phyloP scores from a whole-genome alignment of 2,888 invertebrate species.

The Pyrrhosoma nymphula region DNA sequence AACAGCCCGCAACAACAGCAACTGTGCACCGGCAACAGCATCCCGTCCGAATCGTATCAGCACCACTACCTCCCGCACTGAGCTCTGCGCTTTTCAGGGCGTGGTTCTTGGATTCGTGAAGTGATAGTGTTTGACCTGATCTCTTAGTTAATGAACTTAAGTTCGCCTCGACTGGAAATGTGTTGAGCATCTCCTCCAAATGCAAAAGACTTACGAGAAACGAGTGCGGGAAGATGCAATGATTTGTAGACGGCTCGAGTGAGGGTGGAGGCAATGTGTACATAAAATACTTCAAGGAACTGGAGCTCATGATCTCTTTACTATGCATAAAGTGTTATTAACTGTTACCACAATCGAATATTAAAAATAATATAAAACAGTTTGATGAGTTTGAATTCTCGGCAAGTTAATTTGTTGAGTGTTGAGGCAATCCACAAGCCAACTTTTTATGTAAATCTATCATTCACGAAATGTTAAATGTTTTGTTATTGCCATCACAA shows the following conservation, averaged over 20 bases:
- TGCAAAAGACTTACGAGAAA: background rate
- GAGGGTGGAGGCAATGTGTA: background rate
- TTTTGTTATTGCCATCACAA: too few relatives aligned
- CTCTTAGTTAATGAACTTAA: background rate
- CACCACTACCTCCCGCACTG: constrained; percentile 51
- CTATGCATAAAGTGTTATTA: background rate
- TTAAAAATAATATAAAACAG: background rate
- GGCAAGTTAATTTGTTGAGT: too few relatives aligned
- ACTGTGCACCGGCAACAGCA: background rate
- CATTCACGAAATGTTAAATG: too few relatives aligned
- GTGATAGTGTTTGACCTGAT: background rate
- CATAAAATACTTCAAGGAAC: too few relatives aligned
- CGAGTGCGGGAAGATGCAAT: background rate
- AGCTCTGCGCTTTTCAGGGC: background rate
- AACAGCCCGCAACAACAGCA: background rate
- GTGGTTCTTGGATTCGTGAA: background rate
- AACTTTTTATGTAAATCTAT: too few relatives aligned
- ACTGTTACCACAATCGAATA: background rate
- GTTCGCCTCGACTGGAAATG: background rate
- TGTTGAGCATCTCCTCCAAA: background rate
- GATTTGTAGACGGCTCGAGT: background rate
- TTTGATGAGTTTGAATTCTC: too few relatives aligned
- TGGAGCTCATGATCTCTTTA: background rate
- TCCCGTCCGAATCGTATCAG: constrained; percentile 20
- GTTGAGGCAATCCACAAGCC: too few relatives aligned